Evolutionary conservation across 2,797 vertebrate species (phyloP).

Genomic region (Hydrophis major): DNA sequence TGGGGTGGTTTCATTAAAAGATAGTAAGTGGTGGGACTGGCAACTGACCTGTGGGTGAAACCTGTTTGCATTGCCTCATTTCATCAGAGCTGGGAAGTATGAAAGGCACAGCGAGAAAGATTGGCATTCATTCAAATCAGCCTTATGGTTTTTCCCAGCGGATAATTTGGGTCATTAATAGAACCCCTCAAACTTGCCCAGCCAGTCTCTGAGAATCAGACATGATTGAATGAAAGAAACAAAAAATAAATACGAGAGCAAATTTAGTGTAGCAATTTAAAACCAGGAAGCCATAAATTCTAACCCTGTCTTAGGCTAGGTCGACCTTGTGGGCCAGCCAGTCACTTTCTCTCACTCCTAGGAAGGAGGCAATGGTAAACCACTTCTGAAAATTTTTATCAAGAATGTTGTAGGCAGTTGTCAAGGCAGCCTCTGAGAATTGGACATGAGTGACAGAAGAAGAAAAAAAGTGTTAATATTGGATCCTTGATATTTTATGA

Average conservation of each 20-base stretch:
- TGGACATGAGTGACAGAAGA: too few relatives aligned
- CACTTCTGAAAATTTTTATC: too few relatives aligned
- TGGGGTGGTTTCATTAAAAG: not conserved
- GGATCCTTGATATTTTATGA: not conserved
- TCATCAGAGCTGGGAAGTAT: not conserved
- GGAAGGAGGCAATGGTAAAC: too few relatives aligned
- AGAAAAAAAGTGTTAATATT: too few relatives aligned
- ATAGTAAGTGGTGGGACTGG: not conserved
- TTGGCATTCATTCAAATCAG: not conserved
- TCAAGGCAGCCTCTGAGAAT: too few relatives aligned
- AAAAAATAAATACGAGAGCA: not conserved
- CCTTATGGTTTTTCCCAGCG: not conserved
- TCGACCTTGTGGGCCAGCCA: too few relatives aligned
- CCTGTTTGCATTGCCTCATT: too few relatives aligned
- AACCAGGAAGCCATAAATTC: not conserved
- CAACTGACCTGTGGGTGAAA: not conserved
- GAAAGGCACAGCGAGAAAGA: not conserved
- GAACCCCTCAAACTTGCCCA: not conserved
- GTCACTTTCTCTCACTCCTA: too few relatives aligned
- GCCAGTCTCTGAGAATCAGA: not conserved
- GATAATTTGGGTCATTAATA: too few relatives aligned
- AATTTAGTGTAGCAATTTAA: not conserved
- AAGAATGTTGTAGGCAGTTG: too few relatives aligned
- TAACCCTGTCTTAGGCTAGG: not conserved
- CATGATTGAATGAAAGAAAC: not conserved